Base-by-base conservation (phyloP, 2,888 invertebrate genomes). In the Calameuta idolon region DNA sequence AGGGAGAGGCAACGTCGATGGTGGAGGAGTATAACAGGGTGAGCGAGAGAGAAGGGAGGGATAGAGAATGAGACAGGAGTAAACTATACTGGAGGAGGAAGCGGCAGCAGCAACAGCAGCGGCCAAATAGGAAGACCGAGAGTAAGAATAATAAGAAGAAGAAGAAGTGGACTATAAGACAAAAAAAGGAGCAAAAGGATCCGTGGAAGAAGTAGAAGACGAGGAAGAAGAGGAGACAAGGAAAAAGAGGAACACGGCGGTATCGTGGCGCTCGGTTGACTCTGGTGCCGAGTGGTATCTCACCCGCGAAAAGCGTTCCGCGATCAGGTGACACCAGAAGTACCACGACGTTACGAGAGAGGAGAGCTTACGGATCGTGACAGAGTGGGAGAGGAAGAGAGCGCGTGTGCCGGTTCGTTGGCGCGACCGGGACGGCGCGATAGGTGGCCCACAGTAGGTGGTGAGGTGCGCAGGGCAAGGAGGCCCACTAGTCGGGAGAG, bases 231-330 rank as follows among this genome's bases (percentile, higher is more conserved):
- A 80, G 82, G 82, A 80, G 82, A 80, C 80, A 81, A 78, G 76
- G 68, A 75, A 78, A 75, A 79, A 75, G 55, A 23, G 55, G 23
- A 71, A 71, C 30, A 71, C 34, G 37, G 74, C 35, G 35, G 74
- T 40, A 35, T 30, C 74, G 74, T 34, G 80, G 82, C 79, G 84
- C 87, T 86, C 86, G 86, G 86, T 88, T 88, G 87, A 88, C 87
- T 87, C 87, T 73, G 78, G 76, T 76, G 78, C 75, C 77, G 77
- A 88, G 87, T 86, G 87, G 87, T 88, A 89, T 89, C 87, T 89
- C 89, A 90, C 86, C 89, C 89, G 87, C 90, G 89, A 89, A 89
- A 89, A 90, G 86, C 86, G 88, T 90, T 87, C 87, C 90, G 87
- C 87, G 88, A 90, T 90, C 90, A 89, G 90, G 89, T 90, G 90